A percentile compares a stretch with the other conserved stretches of the same genome.
Evolutionary conservation across 2,888 invertebrate species (phyloP).

Genomic region (Eretmocerus hayati): DNA sequence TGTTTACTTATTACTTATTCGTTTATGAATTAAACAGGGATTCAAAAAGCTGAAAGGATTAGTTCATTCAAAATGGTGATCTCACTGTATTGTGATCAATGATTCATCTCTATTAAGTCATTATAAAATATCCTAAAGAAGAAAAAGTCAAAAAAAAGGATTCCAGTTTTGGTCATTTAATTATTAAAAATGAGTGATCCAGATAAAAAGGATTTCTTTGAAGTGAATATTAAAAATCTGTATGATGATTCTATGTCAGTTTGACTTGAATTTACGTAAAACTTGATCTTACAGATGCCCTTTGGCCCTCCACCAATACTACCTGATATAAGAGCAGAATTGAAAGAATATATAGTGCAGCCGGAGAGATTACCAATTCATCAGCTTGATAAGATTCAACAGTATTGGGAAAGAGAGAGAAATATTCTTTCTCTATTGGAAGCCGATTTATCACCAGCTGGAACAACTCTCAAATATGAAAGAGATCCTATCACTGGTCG

Average conservation of each 20-base stretch:
- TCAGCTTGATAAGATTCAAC: slow-evolving; percentile 61
- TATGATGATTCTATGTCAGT: neutral
- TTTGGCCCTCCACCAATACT: slow-evolving; percentile 59
- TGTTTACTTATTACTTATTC: too few species aligned
- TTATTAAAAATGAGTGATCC: slow-evolving; percentile 2
- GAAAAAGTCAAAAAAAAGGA: neutral
- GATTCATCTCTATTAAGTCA: too few species aligned
- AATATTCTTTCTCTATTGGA: slow-evolving; percentile 51
- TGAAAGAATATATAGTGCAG: slow-evolving; percentile 60
- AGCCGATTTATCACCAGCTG: slow-evolving; percentile 49
- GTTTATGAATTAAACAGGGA: too few species aligned
- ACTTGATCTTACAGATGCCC: slow-evolving; percentile 36
- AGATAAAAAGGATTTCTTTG: slow-evolving; percentile 12
- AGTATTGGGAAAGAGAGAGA: slow-evolving; percentile 56
- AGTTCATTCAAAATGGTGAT: too few species aligned
- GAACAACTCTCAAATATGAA: slow-evolving; percentile 53
- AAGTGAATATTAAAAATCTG: slow-evolving; percentile 5
- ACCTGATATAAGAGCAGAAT: slow-evolving; percentile 57
- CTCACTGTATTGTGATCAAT: too few species aligned
- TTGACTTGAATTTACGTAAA: too few species aligned
- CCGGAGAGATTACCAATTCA: slow-evolving; percentile 69
- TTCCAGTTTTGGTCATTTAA: neutral
- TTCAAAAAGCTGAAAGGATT: too few species aligned
- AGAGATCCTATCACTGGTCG: slow-evolving; percentile 71
- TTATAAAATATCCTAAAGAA: too few species aligned